These are phyloP conservation scores for Chaetorhynchus papuensis DNA, from an alignment of 2,113 vertebrate species.

Conservation along the genomic window DNA sequence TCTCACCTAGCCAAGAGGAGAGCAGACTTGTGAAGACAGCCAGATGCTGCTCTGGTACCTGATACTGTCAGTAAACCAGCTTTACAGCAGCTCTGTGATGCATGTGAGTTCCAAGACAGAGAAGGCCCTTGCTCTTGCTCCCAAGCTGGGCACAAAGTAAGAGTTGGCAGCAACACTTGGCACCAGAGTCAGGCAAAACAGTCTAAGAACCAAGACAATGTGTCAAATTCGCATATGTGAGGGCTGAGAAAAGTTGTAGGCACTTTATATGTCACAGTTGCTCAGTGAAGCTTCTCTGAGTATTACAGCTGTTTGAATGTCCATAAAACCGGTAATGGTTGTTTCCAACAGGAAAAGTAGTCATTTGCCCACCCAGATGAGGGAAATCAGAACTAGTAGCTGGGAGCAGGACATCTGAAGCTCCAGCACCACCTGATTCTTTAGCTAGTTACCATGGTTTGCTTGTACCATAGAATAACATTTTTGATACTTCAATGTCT, in stretches of 20 bases:
- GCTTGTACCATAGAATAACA: not conserved
- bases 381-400: not conserved
- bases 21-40: not conserved
- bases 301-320: not conserved
- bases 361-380: not conserved
- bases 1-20: not conserved
- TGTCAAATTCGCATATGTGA: not conserved
- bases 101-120: not conserved
- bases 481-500: not conserved
- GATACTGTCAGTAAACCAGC: not conserved
- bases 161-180: not conserved
- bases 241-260: not conserved
- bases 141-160: not conserved
- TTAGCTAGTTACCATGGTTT: not conserved
- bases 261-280: not conserved
- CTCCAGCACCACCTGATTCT: not conserved
- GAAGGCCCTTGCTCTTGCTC: not conserved
- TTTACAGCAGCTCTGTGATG: not conserved
- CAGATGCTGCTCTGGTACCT: not conserved
- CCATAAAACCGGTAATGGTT: not conserved
- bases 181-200: not conserved
- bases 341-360: not conserved
- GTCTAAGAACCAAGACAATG: conserved; percentile 1
- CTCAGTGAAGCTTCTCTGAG: not conserved
- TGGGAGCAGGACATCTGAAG: not conserved